These are phyloP conservation scores for Phalacrocorax pelagicus DNA, from an alignment of 2,113 vertebrate species.

Conservation along the genomic window DNA sequence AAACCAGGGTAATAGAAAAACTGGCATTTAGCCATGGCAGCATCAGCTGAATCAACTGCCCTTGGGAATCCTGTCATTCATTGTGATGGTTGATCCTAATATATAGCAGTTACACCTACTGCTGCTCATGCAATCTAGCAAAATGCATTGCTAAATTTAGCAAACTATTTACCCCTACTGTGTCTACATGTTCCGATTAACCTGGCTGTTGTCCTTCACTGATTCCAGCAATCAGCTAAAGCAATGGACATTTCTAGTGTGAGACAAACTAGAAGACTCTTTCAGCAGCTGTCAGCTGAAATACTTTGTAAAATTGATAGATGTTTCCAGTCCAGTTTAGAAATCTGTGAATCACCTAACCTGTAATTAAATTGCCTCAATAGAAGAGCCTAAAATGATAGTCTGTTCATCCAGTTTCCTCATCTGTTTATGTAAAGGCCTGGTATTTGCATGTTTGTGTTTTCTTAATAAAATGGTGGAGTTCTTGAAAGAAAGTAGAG, in stretches of 20 bases:
- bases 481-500: background rate
- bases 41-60: background rate
- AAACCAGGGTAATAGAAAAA: background rate
- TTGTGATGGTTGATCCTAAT: background rate
- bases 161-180: background rate
- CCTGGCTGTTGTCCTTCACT: background rate
- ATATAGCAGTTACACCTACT: background rate
- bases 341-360: background rate
- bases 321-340: background rate
- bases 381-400: background rate
- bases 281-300: background rate
- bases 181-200: conserved; percentile 17
- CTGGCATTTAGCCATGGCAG: background rate
- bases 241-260: background rate
- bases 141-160: conserved; percentile 55
- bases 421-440: background rate
- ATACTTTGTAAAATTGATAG: background rate
- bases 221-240: background rate
- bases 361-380: background rate
- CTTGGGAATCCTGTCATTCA: conserved; percentile 19
- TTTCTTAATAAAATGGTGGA: background rate
- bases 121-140: background rate
- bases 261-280: background rate
- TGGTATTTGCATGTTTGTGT: background rate
- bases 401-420: background rate